Evolutionary conservation across 2,888 invertebrate genomes (phyloP).

Genomic region (Rhagium mordax): DNA sequence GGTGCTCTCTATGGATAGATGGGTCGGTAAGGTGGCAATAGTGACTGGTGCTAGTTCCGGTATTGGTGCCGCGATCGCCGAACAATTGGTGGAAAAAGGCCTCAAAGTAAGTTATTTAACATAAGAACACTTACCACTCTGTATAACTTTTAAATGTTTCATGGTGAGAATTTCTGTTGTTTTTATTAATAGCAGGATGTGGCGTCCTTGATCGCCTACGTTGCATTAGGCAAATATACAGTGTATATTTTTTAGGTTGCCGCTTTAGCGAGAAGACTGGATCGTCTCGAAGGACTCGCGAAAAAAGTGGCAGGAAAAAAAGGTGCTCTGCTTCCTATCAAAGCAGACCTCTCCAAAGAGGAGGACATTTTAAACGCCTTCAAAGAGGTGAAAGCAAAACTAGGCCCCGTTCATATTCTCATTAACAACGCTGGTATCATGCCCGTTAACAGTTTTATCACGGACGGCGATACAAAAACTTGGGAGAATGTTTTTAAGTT

Average conservation of each 20-base stretch:
- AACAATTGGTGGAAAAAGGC: conserved; percentile 21
- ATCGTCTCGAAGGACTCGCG: conserved; percentile 49
- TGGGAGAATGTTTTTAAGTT: conserved; percentile 49
- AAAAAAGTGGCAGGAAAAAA: conserved; percentile 39
- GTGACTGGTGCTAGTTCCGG: conserved; percentile 37
- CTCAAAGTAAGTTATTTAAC: conserved; percentile 21
- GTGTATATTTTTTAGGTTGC: conserved; percentile 54
- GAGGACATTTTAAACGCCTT: too few species aligned
- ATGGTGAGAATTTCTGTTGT: too few species aligned
- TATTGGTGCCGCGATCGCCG: conserved; percentile 28
- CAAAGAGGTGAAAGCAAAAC: conserved; percentile 62
- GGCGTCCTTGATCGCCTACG: too few species aligned
- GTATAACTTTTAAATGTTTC: too few species aligned
- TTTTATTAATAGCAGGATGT: too few species aligned
- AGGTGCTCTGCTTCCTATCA: conserved; percentile 24
- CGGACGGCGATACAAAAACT: conserved; percentile 52
- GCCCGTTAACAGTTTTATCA: conserved; percentile 41
- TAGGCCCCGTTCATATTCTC: conserved; percentile 64
- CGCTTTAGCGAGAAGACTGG: too few species aligned
- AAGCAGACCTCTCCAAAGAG: conserved; percentile 53
- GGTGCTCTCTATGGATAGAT: conserved; percentile 24
- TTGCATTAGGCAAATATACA: too few species aligned
- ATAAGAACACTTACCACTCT: too few species aligned
- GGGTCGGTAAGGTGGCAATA: conserved; percentile 30
- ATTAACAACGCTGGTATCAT: conserved; percentile 66